Conservation (phyloP, 2,797 vertebrate species). For the Pseudomugil tenellus region DNA sequence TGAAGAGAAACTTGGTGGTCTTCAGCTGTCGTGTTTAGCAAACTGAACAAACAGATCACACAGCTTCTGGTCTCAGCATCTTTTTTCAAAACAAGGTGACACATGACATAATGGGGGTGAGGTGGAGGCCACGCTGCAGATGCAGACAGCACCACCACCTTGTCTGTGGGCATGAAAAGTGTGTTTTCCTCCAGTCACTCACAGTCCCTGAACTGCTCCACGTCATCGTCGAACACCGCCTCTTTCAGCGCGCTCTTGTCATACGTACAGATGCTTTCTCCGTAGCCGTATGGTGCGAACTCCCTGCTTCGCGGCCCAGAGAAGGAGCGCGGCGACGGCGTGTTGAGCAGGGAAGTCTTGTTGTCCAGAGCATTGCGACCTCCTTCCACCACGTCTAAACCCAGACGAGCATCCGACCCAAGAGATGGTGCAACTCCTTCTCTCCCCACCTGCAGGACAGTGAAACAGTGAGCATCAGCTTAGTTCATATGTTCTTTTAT, state of each 20-base stretch:
- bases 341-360: conserved; percentile 94
- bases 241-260: conserved; percentile 97
- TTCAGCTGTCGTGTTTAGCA: no score
- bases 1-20: no score
- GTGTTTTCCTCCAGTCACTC: conserved; percentile 62
- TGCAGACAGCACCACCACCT: no score
- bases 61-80: no score
- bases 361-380: conserved; percentile 92
- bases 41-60: no score
- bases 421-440: conserved; percentile 88
- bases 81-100: no score
- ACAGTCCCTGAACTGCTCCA: conserved; percentile 98
- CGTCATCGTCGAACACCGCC: conserved; percentile 96
- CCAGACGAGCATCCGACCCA: conserved; percentile 85
- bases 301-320: conserved; percentile 89
- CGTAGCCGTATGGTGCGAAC: conserved; percentile 91
- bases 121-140: no score
- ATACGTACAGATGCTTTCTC: conserved; percentile 90
- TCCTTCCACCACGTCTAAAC: conserved; percentile 83
- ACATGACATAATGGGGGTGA: no score
- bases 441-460: conserved; percentile 82
- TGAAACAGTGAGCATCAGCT: neutral
- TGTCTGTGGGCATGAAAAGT: no score
- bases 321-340: conserved; percentile 90
- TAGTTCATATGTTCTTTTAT: neutral